Evolutionary conservation across 2,113 vertebrate genomes (phyloP), one percentile per base, ranked within the genome.

Genomic region (Apeltes quadracus): DNA sequence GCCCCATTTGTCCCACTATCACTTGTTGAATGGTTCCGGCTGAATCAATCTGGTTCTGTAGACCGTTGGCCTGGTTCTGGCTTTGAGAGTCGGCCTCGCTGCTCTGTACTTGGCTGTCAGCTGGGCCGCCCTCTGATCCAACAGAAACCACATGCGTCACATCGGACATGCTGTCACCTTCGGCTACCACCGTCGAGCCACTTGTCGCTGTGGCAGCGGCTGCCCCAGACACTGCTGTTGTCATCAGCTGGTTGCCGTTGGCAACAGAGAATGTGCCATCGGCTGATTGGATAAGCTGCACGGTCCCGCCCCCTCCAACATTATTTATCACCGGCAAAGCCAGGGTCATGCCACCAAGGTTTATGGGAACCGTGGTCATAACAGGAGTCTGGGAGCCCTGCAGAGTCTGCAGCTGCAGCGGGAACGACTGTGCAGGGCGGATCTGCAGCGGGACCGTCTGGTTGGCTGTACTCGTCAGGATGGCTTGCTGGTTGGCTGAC

Each of bases 311-410:
- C 6, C 95, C 89, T 56, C 95, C 91, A 48, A 99, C 88, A 0
- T 90, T 98, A 90, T 99, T 99, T 89, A 98, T 97, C 82, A 99
- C 96, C 6, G 98, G 98, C 87, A 99, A 87, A 1, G 98, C 97
- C 51, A 99, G 88, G 71, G 98, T 99, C 90, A 99, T 95, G 72
- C 97, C 97, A 66, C 98, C 97, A 12, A 99, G 95, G 91, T 98
- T 99, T 92, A 99, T 98, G 75, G 98, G 98, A 63, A 99, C 90
- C 0, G 98, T 98, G 63, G 98, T 98, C 92, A 99, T 96, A 73
- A 99, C 92, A 48, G 97, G 96, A 1, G 96, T 92, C 91, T 97
- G 96, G 79, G 96, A 92, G 75, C 97, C 96, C 79, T 96, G 95
- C 88, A 98, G 94, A 63, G 96, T 95, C 88, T 99, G 97, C 85